Base-by-base conservation (phyloP, 2,797 vertebrate genomes). In the Tokudaia muenninki region DNA sequence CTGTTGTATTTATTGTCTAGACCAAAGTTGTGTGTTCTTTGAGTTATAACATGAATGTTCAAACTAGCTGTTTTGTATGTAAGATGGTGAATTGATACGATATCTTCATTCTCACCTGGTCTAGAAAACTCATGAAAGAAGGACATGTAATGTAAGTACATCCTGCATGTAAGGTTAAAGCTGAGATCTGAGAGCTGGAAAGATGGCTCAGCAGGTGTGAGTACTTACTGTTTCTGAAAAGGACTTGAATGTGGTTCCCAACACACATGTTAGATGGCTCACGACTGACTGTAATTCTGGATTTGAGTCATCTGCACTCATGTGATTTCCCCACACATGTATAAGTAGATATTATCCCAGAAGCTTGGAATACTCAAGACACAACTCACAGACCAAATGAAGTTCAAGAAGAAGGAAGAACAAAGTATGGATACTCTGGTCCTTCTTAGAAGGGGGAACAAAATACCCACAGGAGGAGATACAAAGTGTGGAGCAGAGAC, bases 1-100 rank as follows among this genome's bases (percentile, higher is more conserved):
- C 14, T 22, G 4, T 19, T 11, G 50, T 78, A 47, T 77, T 94
- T 93, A 75, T 90, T 94, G 95, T 92, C 24, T 37, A 63, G 37
- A 82, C 78, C 74, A 92, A 90, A 92, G 78, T 63, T 12, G 92
- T 10, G 34, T 65, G 19, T 78, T 59, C 14, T 16, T 59, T 55
- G 34, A 91, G 59, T 88, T 84, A 59, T 41, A 88, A 50, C 0
- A 37, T 24, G 92, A 21, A 44, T 34, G 11, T 16, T 87, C 31
- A 67, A 70, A 57, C 0, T 59, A 89, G 24, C 29, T 3, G 65
- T 72, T 24, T 88, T 16, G 59, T 52, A 47, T 52, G 91, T 2
- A 88, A 57, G 83, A 65, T 67, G 55, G 1, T 63, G 55, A 91
- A 65, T 44, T 26, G 17, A 67, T 61, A 34, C 29, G 72, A 11